These are phyloP conservation scores for Acrocephalus scirpaceus DNA, from an alignment of 2,797 vertebrate species.

Conservation along the genomic window DNA sequence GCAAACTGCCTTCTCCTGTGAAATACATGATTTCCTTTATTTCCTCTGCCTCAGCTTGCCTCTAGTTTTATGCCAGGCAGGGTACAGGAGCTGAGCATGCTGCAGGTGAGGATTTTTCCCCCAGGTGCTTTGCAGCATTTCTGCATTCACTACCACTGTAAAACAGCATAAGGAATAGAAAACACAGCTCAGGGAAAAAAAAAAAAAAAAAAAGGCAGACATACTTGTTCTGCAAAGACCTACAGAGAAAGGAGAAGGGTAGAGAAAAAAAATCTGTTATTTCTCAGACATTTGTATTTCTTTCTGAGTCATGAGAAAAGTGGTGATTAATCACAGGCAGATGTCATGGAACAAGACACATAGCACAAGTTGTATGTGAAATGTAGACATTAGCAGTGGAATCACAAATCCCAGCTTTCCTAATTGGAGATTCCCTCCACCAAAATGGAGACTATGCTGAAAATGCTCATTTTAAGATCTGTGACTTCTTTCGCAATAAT, in stretches of 20 bases:
- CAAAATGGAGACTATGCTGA: not conserved
- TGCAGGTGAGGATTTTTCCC: not conserved
- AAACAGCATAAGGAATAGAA: not conserved
- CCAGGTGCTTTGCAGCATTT: not conserved
- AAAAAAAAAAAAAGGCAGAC: not conserved
- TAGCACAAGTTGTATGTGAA: not conserved
- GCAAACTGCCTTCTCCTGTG: not conserved
- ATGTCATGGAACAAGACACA: not conserved
- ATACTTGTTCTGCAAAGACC: not conserved
- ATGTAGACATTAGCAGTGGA: not conserved
- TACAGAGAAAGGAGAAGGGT: not conserved
- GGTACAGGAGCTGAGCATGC: not conserved
- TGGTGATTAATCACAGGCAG: slow-evolving; percentile 12
- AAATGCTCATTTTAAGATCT: not conserved
- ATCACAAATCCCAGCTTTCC: slow-evolving; percentile 18
- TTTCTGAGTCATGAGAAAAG: not conserved
- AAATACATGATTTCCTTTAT: not conserved
- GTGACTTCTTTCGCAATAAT: not conserved
- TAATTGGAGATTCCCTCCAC: slow-evolving; percentile 2
- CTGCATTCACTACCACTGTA: not conserved
- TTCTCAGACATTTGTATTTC: not conserved
- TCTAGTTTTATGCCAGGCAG: not conserved
- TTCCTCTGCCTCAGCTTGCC: not conserved
- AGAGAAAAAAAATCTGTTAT: not conserved
- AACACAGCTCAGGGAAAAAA: not conserved